These are phyloP conservation scores for Puma concolor DNA, from an alignment of 2,113 vertebrate species.

Conservation along the genomic window DNA sequence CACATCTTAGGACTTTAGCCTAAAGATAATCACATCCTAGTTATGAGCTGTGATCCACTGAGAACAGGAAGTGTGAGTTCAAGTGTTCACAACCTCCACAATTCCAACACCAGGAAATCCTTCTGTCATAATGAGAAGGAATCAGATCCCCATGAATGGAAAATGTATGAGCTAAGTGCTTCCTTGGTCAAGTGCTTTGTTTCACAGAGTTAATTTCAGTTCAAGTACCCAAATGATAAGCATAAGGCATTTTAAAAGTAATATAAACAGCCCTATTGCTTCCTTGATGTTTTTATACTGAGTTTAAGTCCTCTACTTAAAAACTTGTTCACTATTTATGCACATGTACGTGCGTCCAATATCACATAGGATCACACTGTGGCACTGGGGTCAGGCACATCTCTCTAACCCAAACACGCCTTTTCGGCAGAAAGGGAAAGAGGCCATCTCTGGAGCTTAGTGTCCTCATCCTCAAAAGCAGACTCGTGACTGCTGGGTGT, in stretches of 20 bases:
- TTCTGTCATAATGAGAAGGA: not conserved
- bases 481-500: not conserved
- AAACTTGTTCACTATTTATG: not conserved
- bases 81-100: not conserved
- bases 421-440: not conserved
- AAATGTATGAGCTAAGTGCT: not conserved
- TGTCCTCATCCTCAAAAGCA: not conserved
- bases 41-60: not conserved
- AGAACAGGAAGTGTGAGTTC: not conserved
- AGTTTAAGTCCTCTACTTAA: not conserved
- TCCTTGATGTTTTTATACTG: not conserved
- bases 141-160: not conserved
- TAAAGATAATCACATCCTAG: not conserved
- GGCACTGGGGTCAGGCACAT: not conserved
- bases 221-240: not conserved
- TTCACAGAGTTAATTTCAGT: constrained; percentile 48
- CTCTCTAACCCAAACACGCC: not conserved
- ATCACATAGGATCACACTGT: not conserved
- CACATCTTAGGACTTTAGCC: not conserved
- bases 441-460: not conserved
- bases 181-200: not conserved
- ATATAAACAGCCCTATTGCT: not conserved
- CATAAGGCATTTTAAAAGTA: not conserved
- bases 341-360: not conserved
- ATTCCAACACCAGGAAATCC: not conserved